Evolutionary conservation across 2,113 vertebrate species (phyloP).

Genomic region (Bos javanicus): DNA sequence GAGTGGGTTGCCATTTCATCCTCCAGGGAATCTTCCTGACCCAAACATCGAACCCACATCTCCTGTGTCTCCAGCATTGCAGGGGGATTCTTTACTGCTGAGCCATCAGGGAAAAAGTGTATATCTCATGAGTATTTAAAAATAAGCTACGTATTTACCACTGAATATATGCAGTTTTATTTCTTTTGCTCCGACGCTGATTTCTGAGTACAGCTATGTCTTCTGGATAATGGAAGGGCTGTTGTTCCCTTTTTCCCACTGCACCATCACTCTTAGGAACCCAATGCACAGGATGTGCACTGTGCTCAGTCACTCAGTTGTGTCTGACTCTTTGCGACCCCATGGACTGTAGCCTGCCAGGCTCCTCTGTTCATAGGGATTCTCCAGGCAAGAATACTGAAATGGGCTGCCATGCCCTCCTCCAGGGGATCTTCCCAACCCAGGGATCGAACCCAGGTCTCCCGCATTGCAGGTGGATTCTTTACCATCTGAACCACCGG

Average conservation of each 20-base stretch:
- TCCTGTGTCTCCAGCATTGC: background rate
- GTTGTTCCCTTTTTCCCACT: background rate
- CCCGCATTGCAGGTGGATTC: background rate
- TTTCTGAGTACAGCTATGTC: background rate
- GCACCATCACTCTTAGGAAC: background rate
- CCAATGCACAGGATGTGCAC: background rate
- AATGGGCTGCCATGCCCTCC: background rate
- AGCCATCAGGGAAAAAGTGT: background rate
- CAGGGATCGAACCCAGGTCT: background rate
- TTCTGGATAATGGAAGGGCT: background rate
- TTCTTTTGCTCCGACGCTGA: background rate
- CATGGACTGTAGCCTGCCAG: background rate
- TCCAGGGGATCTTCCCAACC: background rate
- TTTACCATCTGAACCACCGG: background rate
- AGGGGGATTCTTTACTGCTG: background rate
- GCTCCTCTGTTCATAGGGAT: background rate
- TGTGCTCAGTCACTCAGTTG: background rate
- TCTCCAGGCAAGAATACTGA: background rate
- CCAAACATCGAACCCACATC: background rate
- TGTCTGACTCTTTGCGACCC: background rate
- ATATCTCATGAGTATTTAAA: background rate
- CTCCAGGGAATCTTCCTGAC: background rate
- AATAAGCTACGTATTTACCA: background rate
- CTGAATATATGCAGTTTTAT: background rate
- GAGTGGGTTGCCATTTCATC: background rate